A percentile compares a stretch with the other conserved stretches of the same genome.
phyloP scores from a whole-genome alignment of 1,140 invertebrate genomes.

The Zophobas morio region DNA sequence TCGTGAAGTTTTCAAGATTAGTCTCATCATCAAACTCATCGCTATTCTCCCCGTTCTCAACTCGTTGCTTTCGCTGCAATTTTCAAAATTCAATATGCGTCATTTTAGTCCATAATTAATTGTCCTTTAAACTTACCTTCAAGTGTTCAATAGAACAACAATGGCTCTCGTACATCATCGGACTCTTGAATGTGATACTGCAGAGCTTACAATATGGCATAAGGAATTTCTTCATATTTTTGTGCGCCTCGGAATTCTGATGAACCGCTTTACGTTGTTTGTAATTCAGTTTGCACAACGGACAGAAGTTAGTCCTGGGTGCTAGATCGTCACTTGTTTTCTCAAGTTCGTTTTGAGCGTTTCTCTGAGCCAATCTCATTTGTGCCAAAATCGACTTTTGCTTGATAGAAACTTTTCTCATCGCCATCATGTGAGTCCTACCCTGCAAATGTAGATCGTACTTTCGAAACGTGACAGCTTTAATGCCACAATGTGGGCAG shows the following conservation, averaged over 20 bases:
- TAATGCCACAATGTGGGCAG: constrained; percentile 82
- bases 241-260: constrained; percentile 81
- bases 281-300: constrained; percentile 85
- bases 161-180: constrained; percentile 87
- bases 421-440: constrained; percentile 77
- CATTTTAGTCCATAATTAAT: too few species aligned
- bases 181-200: constrained; percentile 81
- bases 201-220: constrained; percentile 83
- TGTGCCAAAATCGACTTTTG: constrained; percentile 80
- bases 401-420: constrained; percentile 79
- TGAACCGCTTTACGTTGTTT: constrained; percentile 81
- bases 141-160: constrained; percentile 84
- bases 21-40: constrained; percentile 77
- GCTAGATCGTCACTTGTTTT: constrained; percentile 77
- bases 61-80: constrained; percentile 72
- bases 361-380: constrained; percentile 82
- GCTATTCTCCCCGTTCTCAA: constrained; percentile 65
- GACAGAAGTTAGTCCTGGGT: constrained; percentile 79
- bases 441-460: constrained; percentile 81
- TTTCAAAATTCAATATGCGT: too few species aligned
- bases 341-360: constrained; percentile 79
- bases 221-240: constrained; percentile 86
- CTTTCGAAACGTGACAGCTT: constrained; percentile 80
- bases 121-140: constrained; percentile 71
- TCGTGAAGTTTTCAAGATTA: constrained; percentile 87